phyloP scores from a whole-genome alignment of 2,113 vertebrate species.

The Peucedramus taeniatus region DNA sequence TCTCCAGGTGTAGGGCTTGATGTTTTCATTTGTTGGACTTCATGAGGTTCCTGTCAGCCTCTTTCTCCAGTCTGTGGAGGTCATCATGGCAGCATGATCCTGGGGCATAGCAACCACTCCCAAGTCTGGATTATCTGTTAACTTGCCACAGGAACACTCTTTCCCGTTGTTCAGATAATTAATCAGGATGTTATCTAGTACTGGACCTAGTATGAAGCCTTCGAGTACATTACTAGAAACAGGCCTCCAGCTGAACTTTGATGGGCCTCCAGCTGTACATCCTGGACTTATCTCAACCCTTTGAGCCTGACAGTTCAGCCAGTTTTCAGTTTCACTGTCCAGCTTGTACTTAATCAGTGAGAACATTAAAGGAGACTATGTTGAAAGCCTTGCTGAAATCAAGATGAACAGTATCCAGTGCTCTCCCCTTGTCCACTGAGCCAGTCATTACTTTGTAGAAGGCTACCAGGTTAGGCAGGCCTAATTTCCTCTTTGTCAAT shows the following conservation, averaged over 20 bases:
- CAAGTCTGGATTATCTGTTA: not conserved
- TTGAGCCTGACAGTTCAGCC: not conserved
- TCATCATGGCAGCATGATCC: not conserved
- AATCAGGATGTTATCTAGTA: not conserved
- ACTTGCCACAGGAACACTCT: not conserved
- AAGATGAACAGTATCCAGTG: not conserved
- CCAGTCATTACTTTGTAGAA: not conserved
- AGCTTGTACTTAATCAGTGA: not conserved
- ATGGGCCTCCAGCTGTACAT: not conserved
- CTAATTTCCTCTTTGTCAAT: not conserved
- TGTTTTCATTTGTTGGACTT: not conserved
- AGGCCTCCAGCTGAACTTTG: not conserved
- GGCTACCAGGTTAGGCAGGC: not conserved
- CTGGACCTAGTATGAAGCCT: not conserved
- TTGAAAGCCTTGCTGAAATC: not conserved
- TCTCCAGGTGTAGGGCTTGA: not conserved
- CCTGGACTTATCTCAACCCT: not conserved
- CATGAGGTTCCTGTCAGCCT: not conserved
- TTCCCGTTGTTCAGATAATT: not conserved
- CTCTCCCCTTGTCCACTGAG: not conserved
- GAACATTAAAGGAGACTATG: not conserved
- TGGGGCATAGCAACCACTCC: not conserved
- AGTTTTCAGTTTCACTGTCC: not conserved
- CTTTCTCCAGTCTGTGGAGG: not conserved
- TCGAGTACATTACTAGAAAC: not conserved